Evolutionary conservation across 2,888 invertebrate species (phyloP), one percentile per base, ranked within the genome.

Genomic region (Drosophila rubida): DNA sequence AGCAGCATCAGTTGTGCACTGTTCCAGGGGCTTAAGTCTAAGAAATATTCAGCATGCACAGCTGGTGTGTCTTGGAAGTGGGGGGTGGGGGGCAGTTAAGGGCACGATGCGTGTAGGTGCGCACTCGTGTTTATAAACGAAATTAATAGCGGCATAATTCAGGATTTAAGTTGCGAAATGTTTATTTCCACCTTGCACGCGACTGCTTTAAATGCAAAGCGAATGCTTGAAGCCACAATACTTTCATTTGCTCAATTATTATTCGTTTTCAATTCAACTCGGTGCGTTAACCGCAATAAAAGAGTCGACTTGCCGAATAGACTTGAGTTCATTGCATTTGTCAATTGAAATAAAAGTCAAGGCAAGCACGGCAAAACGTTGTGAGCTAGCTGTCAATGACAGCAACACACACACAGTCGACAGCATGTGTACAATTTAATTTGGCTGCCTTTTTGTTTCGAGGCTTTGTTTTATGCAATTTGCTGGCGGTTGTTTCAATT

Each of bases 401-500:
- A 80, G 82, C 35, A 64, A 59, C 6, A 57, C 11, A 48, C 32
- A 59, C 51, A 62, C 37, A 37, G 16, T 25, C 32, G 30, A n/a
- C 46, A 50, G 27, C 55, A 66, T 51, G 61, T 70, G 60, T 71
- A 78, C 82, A 83, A 88, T 86, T 86, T 75, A 85, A 81, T 81
- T 87, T 75, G 75, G 55, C 75, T 85, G 68, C 46, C 68, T 83
- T 83, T 88, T 76, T 81, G 73, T 27, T 74, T 83, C n/a, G 80
- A 74, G 84, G 84, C 75, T 83, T 80, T 87, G 84, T 70, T 83
- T 80, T 67, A 70, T 68, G 69, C 69, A 64, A 78, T 84, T 88
- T 81, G 66, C 74, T 54, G 84, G 87, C 80, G 87, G 83, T 87
- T 88, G 75, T 78, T 87, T 87, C 85, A 74, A 87, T 84, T 77